Percentiles rank a stretch among this genome's conserved stretches.
These are phyloP conservation scores for Aptenodytes patagonicus DNA, from an alignment of 2,113 vertebrate species.

Conservation along the genomic window DNA sequence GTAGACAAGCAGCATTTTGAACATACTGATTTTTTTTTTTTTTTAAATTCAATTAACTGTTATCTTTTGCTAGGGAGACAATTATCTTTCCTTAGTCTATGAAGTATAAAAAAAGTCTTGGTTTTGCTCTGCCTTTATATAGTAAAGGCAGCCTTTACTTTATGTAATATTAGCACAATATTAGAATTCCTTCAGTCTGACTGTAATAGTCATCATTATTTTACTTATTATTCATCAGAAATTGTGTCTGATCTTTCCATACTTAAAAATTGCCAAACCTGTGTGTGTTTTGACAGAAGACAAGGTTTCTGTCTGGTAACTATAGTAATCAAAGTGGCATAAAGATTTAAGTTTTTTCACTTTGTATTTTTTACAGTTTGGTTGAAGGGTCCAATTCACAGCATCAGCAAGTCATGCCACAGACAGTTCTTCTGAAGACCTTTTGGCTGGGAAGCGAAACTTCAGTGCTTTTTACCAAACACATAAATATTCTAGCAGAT, in stretches of 20 bases:
- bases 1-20: background rate
- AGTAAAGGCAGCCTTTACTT: background rate
- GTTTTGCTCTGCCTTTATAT: background rate
- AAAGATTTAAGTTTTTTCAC: conserved; percentile 20
- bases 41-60: background rate
- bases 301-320: background rate
- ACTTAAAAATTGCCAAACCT: background rate
- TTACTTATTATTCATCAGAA: background rate
- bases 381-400: conserved; percentile 62
- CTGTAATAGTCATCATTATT: background rate
- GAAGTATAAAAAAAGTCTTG: background rate
- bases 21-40: no score
- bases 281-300: conserved; percentile 10
- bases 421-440: conserved; percentile 76
- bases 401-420: conserved; percentile 54
- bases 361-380: conserved; percentile 56
- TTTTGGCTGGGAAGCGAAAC: conserved; percentile 86
- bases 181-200: background rate
- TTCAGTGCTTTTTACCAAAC: conserved; percentile 80
- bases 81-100: background rate
- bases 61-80: background rate
- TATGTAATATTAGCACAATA: background rate
- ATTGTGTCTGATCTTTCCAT: background rate
- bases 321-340: background rate
- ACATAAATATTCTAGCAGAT: conserved; percentile 75